Evolutionary conservation across 2,888 invertebrate species (phyloP).

Genomic region (Clepsis dumicolana): DNA sequence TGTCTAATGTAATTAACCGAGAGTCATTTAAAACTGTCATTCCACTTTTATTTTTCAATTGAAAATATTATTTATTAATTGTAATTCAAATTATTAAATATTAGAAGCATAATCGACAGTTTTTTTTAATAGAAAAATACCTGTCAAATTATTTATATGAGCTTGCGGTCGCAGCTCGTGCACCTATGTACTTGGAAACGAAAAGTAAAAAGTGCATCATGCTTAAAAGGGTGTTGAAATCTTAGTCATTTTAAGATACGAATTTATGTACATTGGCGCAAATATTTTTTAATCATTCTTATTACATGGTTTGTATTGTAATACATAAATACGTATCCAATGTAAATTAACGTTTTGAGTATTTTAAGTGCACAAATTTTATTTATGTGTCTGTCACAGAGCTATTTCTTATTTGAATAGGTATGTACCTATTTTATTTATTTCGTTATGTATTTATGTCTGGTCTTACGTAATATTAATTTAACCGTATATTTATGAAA

Average conservation of each 20-base stretch:
- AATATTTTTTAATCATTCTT: not conserved
- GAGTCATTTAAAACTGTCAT: no score
- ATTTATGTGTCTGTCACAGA: conserved; percentile 8
- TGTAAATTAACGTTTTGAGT: conserved; percentile 12
- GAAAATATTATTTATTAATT: no score
- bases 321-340: not conserved
- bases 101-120: no score
- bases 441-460: not conserved
- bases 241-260: conserved; percentile 1
- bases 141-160: no score
- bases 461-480: not conserved
- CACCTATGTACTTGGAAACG: no score
- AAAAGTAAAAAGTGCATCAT: no score
- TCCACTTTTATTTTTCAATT: no score
- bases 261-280: not conserved
- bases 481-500: no score
- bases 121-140: no score
- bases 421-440: not conserved
- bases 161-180: no score
- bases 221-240: not conserved
- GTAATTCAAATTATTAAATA: no score
- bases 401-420: not conserved
- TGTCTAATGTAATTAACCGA: no score
- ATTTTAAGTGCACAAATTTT: conserved; percentile 38
- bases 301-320: not conserved